Evolutionary conservation across 2,113 vertebrate species (phyloP).

Genomic region (Empidonax alnorum): DNA sequence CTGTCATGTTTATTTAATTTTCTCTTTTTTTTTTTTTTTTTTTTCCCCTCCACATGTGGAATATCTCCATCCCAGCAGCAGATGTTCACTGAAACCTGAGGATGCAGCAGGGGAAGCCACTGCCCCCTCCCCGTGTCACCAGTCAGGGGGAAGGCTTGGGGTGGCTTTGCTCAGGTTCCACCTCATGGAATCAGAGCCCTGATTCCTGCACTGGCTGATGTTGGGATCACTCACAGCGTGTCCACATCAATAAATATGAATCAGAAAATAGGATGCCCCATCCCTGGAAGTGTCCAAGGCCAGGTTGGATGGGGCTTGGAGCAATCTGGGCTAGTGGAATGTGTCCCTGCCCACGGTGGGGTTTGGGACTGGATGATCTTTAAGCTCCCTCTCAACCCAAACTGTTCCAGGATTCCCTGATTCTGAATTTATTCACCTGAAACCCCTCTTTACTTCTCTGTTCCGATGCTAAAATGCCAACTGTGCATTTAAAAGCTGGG

Average conservation of each 20-base stretch:
- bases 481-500: not conserved
- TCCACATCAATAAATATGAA: not conserved
- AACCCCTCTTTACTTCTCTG: not conserved
- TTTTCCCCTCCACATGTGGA: not conserved
- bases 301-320: not conserved
- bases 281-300: not conserved
- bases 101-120: not conserved
- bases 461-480: not conserved
- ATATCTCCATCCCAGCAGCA: not conserved
- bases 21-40: not conserved
- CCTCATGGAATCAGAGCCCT: not conserved
- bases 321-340: not conserved
- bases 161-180: not conserved
- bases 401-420: not conserved
- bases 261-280: not conserved
- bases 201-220: too few species aligned
- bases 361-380: not conserved
- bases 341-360: not conserved
- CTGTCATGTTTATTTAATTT: not conserved
- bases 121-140: not conserved
- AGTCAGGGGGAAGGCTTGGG: not conserved
- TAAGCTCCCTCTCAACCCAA: not conserved
- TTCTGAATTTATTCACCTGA: not conserved
- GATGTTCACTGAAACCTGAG: conserved; percentile 45
- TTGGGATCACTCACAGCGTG: too few species aligned